phyloP scores from a whole-genome alignment of 2,113 vertebrate genomes.

The Gnathonemus longibarbis region DNA sequence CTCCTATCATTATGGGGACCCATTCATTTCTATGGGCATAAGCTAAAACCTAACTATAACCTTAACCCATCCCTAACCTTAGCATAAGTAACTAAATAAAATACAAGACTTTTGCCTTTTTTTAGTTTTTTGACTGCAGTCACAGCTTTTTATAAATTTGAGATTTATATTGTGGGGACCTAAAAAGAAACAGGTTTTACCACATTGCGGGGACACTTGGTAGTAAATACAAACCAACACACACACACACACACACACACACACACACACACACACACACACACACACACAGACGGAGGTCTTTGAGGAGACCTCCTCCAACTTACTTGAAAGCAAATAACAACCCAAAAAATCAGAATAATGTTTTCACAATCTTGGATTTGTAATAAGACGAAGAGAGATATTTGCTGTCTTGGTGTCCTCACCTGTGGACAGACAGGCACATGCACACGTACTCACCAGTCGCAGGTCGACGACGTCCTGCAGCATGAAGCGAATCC shows the following conservation, averaged over 20 bases:
- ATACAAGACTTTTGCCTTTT: background rate
- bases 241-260: background rate
- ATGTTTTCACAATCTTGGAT: background rate
- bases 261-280: background rate
- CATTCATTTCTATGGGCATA: background rate
- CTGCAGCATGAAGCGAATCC: slow-evolving; percentile 96
- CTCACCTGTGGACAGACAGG: background rate
- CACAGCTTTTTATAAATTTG: background rate
- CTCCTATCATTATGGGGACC: background rate
- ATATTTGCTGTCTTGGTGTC: background rate
- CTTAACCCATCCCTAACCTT: background rate
- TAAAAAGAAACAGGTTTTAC: background rate
- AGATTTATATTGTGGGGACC: background rate
- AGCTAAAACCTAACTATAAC: background rate
- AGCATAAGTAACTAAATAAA: background rate
- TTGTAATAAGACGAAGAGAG: background rate
- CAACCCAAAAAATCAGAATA: background rate
- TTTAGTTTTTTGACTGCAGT: background rate
- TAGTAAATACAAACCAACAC: background rate
- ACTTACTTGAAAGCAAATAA: background rate
- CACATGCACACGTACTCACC: slow-evolving; percentile 59
- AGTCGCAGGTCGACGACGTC: slow-evolving; percentile 89
- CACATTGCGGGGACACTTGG: background rate
- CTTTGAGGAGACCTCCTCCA: background rate
- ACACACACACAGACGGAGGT: background rate